Evolutionary conservation across 2,113 vertebrate genomes (phyloP).

Genomic region (Psephotus haematonotus): DNA sequence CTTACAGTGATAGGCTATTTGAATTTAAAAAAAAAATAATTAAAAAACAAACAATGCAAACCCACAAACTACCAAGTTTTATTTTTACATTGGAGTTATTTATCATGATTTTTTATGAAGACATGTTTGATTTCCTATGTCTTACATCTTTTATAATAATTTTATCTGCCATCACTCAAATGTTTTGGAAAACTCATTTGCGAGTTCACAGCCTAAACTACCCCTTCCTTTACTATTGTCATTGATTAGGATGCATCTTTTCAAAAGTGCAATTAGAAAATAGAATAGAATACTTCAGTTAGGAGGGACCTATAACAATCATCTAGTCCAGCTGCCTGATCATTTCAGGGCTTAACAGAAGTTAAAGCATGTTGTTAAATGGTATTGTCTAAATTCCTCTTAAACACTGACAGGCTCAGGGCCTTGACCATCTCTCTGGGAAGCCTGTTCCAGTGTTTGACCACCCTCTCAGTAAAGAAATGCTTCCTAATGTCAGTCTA

Average conservation of each 20-base stretch:
- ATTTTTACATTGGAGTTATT: not conserved
- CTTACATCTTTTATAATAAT: not conserved
- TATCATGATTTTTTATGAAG: not conserved
- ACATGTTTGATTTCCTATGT: not conserved
- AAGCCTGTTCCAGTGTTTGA: not conserved
- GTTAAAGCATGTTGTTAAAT: not conserved
- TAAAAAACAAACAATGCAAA: not conserved
- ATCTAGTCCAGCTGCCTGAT: not conserved
- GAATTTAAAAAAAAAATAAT: not conserved
- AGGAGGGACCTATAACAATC: rapidly evolving
- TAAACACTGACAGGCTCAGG: not conserved
- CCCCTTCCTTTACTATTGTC: not conserved
- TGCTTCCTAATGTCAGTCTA: not conserved
- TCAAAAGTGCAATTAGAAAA: not conserved
- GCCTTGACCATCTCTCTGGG: rapidly evolving
- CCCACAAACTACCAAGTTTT: not conserved
- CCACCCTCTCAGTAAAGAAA: not conserved
- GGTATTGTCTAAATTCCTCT: not conserved
- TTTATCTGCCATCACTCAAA: not conserved
- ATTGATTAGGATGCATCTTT: not conserved
- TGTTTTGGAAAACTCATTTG: not conserved
- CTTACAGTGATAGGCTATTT: not conserved
- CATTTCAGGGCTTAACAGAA: not conserved
- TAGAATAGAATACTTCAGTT: not conserved
- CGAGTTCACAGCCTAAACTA: not conserved